Base-by-base conservation (phyloP, 1,140 invertebrate species). In the Hycleus cichorii region DNA sequence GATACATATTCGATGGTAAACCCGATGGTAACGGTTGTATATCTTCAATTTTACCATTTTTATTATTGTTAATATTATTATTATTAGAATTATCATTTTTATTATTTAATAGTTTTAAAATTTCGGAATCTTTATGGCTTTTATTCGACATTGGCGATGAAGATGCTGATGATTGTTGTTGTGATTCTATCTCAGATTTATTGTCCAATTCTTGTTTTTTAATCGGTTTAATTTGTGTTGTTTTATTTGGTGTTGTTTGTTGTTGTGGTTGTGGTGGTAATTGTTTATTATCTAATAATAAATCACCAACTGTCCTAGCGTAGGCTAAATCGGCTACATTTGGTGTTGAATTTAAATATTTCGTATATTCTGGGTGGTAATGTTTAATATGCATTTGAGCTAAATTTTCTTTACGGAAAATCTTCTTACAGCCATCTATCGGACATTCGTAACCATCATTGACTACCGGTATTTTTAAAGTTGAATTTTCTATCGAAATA, bases 361-460 rank as follows among this genome's bases (percentile, higher is more conserved):
- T 84, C 1, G 81, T 83, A 60, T 88, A 80, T 61, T 92, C 89
- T 1, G 84, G 82, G 75, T 94, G 91, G 69, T 93, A 93, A 74
- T 93, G 90, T 65, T 93, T 92, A n/a, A 93, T 86, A 66, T 94
- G 91, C 84, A 93, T 93, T 72, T 88, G 84, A 2, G 95, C 75
- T 26, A 95, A 79, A 64, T 89, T 91, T 67, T 94, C 90, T 70
- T 93, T 94, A 12, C 93, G 79, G 72, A 94, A 95, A 58, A 85
- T 88, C 75, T 96, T 96, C 9, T 80, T 82, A 70, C 93, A 96
- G 4, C 83, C 86, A 52, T 88, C 83, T 51, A 89, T 86, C 0
- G 88, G 88, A 74, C 93, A 97, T 25, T 86, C 82, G 44, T 87
- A 84, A 7, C 83, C 75, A 64, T 84, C 86, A 39, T 89, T 82